Base-by-base conservation (phyloP, 2,113 vertebrate genomes). In the Stegostoma tigrinum region DNA sequence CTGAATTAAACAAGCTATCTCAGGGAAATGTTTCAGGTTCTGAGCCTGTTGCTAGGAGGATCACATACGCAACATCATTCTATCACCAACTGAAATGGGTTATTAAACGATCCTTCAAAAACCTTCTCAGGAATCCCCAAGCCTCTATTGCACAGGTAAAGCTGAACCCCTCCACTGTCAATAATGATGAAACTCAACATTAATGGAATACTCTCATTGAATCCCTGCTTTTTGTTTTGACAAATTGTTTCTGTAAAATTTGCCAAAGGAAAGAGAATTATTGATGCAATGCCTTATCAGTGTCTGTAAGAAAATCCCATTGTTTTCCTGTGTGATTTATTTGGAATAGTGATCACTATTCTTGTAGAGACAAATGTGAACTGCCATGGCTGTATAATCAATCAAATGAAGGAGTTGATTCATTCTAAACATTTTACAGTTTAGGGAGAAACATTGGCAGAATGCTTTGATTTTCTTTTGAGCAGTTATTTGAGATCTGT, bases 1-100 rank as follows among this genome's bases (percentile, higher is more conserved):
- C 42, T 1, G 45, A 48, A 95, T 75, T 95, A 95, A 75, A 48
- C 2, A 70, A 95, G 24, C 14, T 34, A 45, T 30, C 67, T 14
- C 12, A 19, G 2, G 67, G 15, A 30, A 21, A 95, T 52, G 0
- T 0, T 27, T 23, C 0, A 52, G 2, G 42, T 7, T 48, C 24
- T 30, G 23, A 2, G 27, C 30, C 10, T 7, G 27, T 52, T 95
- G 0, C 24, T 45, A 17, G 68, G 45, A 94, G 96, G 95, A 96
- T 97, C 94, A 97, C 97, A 19, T 97, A 97, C 64, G 96, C 97
- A 61, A 97, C 97, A 61, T 96, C 97, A 38, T 97, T 97, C 95
- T 15, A 96, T 70, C 97, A 97, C 38, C 97, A 97, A 90, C 96
- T 97, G 0, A 97, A 97, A 67, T 97, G 97, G 97, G 96, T 97